Base-by-base conservation (phyloP, 2,113 vertebrate genomes). In the Nothocercus julius region DNA sequence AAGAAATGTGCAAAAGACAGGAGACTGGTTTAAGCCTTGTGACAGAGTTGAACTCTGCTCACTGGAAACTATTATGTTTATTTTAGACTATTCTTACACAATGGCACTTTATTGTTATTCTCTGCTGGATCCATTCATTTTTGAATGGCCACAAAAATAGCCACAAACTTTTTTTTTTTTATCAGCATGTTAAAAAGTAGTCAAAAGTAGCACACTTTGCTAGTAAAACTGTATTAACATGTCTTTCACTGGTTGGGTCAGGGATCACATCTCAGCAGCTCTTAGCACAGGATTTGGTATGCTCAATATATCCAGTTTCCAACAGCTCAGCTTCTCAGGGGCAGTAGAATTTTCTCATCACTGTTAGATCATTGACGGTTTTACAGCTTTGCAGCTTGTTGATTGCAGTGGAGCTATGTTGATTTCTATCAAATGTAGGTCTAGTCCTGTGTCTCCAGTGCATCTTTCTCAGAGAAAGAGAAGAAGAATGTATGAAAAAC, bases 291-390 rank as follows among this genome's bases (percentile, higher is more conserved):
- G 62, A 47, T 32, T 87, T 30, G 25, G 8, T 53, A 58, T n/a
- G 59, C 64, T 89, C 84, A 76, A 85, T 87, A 92, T 89, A 96
- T 59, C 54, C 36, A 5, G 53, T 85, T 87, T 95, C 80, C 85
- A 95, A 69, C 49, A 96, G 97, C 68, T 70, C 79, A 91, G 75
- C 79, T 89, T 84, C 89, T 51, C 8, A 70, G 64, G 88, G 95
- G 93, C 42, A 93, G 83, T 22, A 85, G 95, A 87, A 91, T 85
- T 89, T 77, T 96, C 85, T 96, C 77, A 72, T 42, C 87, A 51
- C 61, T 62, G 82, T 49, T 82, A 59, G 73, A 69, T 59, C n/a
- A n/a, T 45, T 59, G 89, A 40, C 24, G 42, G 22, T 34, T 88
- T 72, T 82, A 76, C 13, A 87, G 27, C 45, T 53, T n/a, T 87